Evolutionary conservation across 1,140 invertebrate genomes (phyloP), one percentile per base, ranked within the genome.

Genomic region (Helicoverpa armigera): DNA sequence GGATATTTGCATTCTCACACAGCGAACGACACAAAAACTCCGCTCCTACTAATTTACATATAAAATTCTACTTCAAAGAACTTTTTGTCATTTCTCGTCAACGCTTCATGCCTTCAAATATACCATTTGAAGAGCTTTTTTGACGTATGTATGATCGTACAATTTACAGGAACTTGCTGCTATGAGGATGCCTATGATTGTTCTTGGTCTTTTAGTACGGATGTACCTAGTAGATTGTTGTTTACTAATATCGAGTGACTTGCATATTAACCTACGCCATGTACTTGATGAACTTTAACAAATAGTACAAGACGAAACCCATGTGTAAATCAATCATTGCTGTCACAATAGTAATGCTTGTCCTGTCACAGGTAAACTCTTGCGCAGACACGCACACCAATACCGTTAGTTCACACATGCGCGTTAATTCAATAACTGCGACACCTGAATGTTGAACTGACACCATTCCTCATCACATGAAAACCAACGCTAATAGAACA

Each of bases 301-400:
- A 65, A 65, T 16, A 43, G 51, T 43, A 56, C 70, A 48, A 58
- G 58, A 73, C 29, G 51, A 72, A 54, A 9, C 43, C 63, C 69
- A 18, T 3, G 50, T 54, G 5, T 31, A 56, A 31, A 77, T 77
- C 75, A 77, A 77, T 77, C 60, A 77, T 67, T 31, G 3, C 48
- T 29, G 61, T 67, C 75, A 77, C 61, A 77, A 77, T 77, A 77
- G 56, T 63, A 61, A 61, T 31, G 61, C 14, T 61, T 77, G 60
- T 54, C 48, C 43, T 43, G 48, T 61, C 58, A 60, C 58, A 63
- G 43, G 60, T 67, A 77, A 56, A 77, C 48, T 77, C 75, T 77
- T 77, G 75, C 75, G 75, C 75, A 77, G 31, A 75, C 74, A 65
- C 75, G 61, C 75, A 77, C 75, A 77, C 60, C 53, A 16, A 23